Percentiles rank a stretch among this genome's conserved stretches.
phyloP scores from a whole-genome alignment of 2,797 vertebrate genomes.

The Myioborus miniatus region DNA sequence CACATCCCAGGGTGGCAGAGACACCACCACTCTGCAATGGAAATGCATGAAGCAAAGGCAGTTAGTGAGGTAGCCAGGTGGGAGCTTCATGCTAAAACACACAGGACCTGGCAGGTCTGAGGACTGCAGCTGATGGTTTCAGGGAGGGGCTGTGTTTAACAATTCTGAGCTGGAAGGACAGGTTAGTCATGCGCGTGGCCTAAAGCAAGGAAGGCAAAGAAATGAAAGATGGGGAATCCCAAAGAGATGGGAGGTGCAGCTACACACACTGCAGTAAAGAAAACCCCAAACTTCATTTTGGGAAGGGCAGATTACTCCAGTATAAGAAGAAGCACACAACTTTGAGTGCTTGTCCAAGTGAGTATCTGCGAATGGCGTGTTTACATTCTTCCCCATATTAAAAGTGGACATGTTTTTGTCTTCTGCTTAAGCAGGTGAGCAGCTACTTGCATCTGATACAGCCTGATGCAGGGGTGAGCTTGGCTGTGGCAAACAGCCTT shows the following conservation, averaged over 20 bases:
- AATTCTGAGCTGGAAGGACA: conserved; percentile 9
- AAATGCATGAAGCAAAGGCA: neutral
- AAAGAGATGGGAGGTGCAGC: neutral
- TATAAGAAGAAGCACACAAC: neutral
- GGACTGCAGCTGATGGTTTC: neutral
- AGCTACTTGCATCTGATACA: neutral
- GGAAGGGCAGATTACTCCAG: neutral
- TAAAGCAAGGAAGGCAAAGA: conserved; percentile 24
- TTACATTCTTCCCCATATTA: neutral
- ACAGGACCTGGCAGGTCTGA: neutral
- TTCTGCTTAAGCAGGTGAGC: neutral
- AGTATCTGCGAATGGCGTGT: accelerated
- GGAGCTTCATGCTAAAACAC: neutral
- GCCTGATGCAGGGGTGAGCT: neutral
- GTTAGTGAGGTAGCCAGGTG: neutral
- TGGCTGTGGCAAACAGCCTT: neutral
- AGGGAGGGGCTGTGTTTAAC: conserved; percentile 4
- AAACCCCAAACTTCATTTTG: neutral
- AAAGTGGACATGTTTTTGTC: neutral
- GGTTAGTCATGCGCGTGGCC: conserved; percentile 14
- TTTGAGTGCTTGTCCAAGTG: neutral
- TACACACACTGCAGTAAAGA: neutral
- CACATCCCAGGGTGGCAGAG: neutral
- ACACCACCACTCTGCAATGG: neutral
- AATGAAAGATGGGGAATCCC: conserved; percentile 44